Evolutionary conservation across 1,140 invertebrate species (phyloP), one percentile per base, ranked within the genome.

Genomic region (Drosophila suzukii): DNA sequence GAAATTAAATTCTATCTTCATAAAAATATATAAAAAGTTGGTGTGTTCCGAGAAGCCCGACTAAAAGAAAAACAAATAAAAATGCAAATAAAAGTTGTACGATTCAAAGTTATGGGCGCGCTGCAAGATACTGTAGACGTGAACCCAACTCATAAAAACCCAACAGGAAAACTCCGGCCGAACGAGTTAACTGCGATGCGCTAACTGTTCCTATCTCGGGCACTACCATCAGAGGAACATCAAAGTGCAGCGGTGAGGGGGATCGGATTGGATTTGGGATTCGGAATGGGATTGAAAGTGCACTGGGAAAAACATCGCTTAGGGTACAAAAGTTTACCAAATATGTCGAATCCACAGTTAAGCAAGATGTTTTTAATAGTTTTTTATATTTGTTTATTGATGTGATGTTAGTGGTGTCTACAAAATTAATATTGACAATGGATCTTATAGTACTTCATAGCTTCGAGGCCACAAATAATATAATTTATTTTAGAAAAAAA

Each of bases 31-130:
- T 13, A 68, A 66, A 66, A 68, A 68, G 46, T 65, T 65, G 46
- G 44, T 43, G 46, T 6, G 38, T 80, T 84, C 76, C 34, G 30
- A 61, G 81, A 85, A 84, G 34, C 60, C 30, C 17, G 32, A 49
- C 36, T 44, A 17, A 27, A 47, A 58, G 63, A 36, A 75, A 82
- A 65, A 76, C 38, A 71, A 86, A 85, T 85, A 68, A 75, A 85
- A 86, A 86, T 86, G 82, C 70, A 86, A 86, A 86, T 81, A 86
- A 86, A 86, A 81, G 70, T 81, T 81, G 77, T 63, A 78, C 59
- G 78, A 86, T 44, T 57, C 75, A 70, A 84, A 85, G 81, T 80
- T 84, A 84, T 84, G 74, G 74, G 58, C 61, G 61, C 39, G 50
- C 77, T 74, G 57, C 75, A 66, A 81, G 66, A 83, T 70, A 75